Conservation (phyloP, 2,113 vertebrate genomes). For the Elaphurus davidianus region DNA sequence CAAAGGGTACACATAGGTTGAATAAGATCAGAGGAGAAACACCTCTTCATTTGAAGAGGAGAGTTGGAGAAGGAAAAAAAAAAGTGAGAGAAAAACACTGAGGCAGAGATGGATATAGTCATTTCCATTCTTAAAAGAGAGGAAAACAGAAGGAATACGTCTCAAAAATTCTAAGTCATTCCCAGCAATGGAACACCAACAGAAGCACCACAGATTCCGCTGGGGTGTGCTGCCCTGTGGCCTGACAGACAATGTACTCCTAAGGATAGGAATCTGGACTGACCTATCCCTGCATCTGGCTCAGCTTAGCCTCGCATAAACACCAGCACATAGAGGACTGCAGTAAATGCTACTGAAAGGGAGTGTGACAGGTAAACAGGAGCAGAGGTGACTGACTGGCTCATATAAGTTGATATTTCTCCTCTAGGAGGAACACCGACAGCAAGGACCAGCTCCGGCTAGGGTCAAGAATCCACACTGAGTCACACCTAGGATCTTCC, state of each 20-base stretch:
- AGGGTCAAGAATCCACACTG: not conserved
- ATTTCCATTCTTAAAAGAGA: not conserved
- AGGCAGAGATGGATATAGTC: not conserved
- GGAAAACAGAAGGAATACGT: not conserved
- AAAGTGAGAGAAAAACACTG: not conserved
- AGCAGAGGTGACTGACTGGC: not conserved
- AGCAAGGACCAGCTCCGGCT: not conserved
- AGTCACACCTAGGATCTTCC: not conserved
- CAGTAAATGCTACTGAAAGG: not conserved
- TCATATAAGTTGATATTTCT: not conserved
- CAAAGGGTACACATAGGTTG: not conserved
- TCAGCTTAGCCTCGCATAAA: not conserved
- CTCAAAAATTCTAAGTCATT: not conserved
- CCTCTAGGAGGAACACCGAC: not conserved
- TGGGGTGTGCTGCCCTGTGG: not conserved
- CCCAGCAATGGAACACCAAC: not conserved
- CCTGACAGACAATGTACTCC: not conserved
- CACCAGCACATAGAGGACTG: not conserved
- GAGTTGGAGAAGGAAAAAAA: not conserved
- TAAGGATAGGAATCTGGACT: not conserved
- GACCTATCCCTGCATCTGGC: not conserved
- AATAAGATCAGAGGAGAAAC: not conserved
- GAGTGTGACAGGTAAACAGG: not conserved
- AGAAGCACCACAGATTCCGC: not conserved
- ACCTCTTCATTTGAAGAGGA: not conserved